These are phyloP conservation scores for Aldabrachelys gigantea DNA, from an alignment of 2,113 vertebrate species.

Conservation along the genomic window DNA sequence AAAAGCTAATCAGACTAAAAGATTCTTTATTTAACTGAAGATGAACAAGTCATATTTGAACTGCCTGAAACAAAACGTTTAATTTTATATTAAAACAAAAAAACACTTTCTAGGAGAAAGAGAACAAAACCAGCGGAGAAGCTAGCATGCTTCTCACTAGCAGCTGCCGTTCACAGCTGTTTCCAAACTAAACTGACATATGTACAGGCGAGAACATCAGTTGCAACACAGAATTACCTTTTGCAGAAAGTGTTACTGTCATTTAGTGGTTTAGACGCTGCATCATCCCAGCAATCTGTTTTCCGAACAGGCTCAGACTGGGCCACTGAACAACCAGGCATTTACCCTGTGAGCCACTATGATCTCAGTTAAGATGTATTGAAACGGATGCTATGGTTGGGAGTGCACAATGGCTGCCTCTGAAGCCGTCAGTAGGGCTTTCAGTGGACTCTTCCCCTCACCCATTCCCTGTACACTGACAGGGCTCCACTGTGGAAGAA, in stretches of 20 bases:
- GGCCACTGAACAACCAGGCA: background rate
- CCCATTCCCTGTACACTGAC: background rate
- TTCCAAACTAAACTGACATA: no score
- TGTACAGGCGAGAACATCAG: background rate
- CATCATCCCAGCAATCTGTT: slow-evolving; percentile 22
- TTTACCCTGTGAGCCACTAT: background rate
- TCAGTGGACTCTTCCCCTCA: background rate
- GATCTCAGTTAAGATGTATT: background rate
- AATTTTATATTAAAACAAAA: background rate
- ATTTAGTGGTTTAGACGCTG: background rate
- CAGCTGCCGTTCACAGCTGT: no score
- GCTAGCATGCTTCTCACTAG: background rate
- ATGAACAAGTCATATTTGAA: background rate
- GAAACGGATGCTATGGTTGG: background rate
- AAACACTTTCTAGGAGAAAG: background rate
- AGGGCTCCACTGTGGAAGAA: background rate
- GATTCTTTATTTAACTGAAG: background rate
- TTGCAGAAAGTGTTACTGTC: background rate
- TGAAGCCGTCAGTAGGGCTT: background rate
- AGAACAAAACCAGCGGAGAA: background rate
- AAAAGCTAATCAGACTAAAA: background rate
- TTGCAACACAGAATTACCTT: slow-evolving; percentile 35
- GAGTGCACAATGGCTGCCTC: background rate
- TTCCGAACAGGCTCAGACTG: background rate
- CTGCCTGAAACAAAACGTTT: background rate